phyloP scores from a whole-genome alignment of 2,113 vertebrate species.

The Megatriorchis doriae region DNA sequence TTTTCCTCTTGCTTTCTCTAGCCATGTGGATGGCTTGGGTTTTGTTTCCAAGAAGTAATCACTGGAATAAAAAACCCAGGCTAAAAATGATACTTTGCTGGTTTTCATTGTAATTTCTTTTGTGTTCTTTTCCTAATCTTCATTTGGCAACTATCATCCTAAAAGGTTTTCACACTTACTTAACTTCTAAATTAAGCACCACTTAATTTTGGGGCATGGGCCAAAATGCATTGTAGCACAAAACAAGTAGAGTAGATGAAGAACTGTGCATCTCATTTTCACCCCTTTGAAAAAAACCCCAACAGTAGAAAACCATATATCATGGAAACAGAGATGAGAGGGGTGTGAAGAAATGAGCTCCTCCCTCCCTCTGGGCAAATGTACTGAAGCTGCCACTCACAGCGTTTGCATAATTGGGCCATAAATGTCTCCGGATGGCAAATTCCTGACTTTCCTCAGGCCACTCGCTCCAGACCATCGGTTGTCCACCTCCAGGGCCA shows the following conservation, averaged over 20 bases:
- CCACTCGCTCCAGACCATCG: not conserved
- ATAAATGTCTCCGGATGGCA: not conserved
- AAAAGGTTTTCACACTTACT: constrained; percentile 19
- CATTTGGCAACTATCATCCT: not conserved
- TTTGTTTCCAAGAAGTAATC: constrained; percentile 37
- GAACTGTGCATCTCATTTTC: constrained; percentile 16
- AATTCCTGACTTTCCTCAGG: not conserved
- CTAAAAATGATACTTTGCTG: constrained; percentile 26
- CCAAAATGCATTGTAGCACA: not conserved
- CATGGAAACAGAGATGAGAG: not conserved
- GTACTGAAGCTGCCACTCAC: not conserved
- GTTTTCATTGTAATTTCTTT: not conserved
- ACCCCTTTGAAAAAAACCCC: not conserved
- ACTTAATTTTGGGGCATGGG: constrained; percentile 12
- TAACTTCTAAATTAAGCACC: constrained; percentile 19
- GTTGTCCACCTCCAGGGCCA: not conserved
- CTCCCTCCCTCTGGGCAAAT: not conserved
- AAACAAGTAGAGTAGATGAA: constrained; percentile 29
- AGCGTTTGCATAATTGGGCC: not conserved
- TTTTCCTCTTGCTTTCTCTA: not conserved
- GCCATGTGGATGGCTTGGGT: not conserved
- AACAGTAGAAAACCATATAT: not conserved
- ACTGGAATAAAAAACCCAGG: not conserved
- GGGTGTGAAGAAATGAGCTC: not conserved
- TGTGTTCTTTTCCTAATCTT: constrained; percentile 37